Conservation (phyloP, 2,113 vertebrate genomes). For the Pithys albifrons region DNA sequence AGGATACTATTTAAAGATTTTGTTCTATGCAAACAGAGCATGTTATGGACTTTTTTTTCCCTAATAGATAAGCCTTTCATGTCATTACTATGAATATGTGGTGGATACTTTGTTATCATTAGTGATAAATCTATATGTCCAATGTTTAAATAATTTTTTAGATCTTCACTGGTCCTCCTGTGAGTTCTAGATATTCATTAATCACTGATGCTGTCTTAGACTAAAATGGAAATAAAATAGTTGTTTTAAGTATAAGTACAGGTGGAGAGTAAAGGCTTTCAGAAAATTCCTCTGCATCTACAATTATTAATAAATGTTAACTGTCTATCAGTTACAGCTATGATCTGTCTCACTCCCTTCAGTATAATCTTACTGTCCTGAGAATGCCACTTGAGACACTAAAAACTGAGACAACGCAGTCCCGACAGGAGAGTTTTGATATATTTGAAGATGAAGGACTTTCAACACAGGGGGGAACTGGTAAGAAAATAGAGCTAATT, state of each 20-base stretch:
- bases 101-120: background rate
- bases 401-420: slow-evolving; percentile 77
- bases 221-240: background rate
- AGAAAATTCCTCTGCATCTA: background rate
- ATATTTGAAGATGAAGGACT: slow-evolving; percentile 98
- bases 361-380: slow-evolving; percentile 92
- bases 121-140: background rate
- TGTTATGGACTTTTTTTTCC: background rate
- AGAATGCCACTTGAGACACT: slow-evolving; percentile 84
- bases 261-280: background rate
- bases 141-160: background rate
- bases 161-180: no score
- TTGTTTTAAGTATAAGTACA: background rate
- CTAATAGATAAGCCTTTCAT: background rate
- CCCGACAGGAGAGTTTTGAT: slow-evolving; percentile 91
- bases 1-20: background rate
- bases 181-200: no score
- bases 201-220: background rate
- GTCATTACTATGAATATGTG: background rate
- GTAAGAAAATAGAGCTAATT: slow-evolving; percentile 57
- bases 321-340: slow-evolving; percentile 91
- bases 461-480: slow-evolving; percentile 83
- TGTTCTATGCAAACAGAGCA: background rate
- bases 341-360: slow-evolving; percentile 95
- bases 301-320: slow-evolving; percentile 31